Evolutionary conservation across 1,140 invertebrate species (phyloP).

Genomic region (Lepidurus couesii): DNA sequence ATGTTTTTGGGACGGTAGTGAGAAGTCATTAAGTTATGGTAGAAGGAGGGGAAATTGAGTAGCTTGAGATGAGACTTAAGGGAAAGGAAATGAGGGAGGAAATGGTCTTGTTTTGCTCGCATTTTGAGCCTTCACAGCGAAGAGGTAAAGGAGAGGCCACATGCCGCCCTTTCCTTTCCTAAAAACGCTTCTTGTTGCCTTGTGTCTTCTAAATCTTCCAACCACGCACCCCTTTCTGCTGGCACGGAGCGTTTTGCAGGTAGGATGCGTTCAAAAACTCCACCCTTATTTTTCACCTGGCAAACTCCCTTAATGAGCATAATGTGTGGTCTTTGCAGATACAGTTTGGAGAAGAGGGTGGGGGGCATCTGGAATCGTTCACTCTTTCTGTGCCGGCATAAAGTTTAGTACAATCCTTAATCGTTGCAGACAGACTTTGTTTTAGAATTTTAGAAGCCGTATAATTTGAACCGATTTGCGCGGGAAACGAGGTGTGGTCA

Average conservation of each 20-base stretch:
- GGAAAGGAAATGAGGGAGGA: constrained; percentile 13
- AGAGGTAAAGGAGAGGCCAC: background rate
- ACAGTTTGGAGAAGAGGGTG: background rate
- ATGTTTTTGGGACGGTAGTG: background rate
- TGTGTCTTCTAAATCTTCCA: background rate
- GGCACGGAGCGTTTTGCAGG: background rate
- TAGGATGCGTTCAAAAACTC: background rate
- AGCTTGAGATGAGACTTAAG: background rate
- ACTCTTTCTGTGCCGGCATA: background rate
- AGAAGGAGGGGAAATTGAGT: background rate
- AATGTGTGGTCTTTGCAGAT: constrained; percentile 11
- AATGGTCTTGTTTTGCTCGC: background rate
- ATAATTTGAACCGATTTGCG: constrained; percentile 11
- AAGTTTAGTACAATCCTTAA: background rate
- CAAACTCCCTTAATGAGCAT: constrained; percentile 4
- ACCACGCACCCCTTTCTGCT: background rate
- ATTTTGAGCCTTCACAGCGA: background rate
- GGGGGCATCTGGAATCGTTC: background rate
- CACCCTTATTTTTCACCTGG: constrained; percentile 14
- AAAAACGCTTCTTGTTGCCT: background rate
- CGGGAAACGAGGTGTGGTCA: background rate
- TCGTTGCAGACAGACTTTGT: background rate
- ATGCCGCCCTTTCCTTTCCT: constrained; percentile 7
- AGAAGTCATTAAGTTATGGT: constrained; percentile 13
- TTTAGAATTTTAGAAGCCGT: background rate